phyloP scores from a whole-genome alignment of 2,113 vertebrate species.

The Eulemur macaco region DNA sequence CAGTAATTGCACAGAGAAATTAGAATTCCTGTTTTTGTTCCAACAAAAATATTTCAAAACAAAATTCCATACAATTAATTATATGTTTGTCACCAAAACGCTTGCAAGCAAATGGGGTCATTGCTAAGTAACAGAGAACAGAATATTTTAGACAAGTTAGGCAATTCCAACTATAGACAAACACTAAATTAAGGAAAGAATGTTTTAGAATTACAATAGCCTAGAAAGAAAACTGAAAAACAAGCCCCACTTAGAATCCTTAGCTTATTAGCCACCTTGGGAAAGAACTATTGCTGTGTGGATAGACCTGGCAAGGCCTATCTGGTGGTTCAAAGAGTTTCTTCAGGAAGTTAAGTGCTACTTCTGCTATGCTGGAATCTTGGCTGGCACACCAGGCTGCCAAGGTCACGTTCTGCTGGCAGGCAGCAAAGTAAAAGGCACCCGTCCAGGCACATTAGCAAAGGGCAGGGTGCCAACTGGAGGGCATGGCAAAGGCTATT shows the following conservation, averaged over 20 bases:
- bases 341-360: slow-evolving; percentile 29
- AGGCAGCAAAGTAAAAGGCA: neutral
- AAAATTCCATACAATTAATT: slow-evolving; percentile 57
- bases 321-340: neutral
- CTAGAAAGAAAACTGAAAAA: neutral
- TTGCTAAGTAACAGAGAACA: slow-evolving; percentile 37
- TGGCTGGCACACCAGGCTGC: neutral
- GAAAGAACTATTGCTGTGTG: neutral
- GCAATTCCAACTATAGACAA: slow-evolving; percentile 24
- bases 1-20: slow-evolving; percentile 54
- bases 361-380: neutral
- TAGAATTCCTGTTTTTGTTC: slow-evolving; percentile 49
- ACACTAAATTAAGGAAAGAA: slow-evolving; percentile 15
- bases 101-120: slow-evolving; percentile 56
- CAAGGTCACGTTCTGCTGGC: neutral
- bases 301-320: neutral
- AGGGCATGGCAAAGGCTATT: slow-evolving; percentile 23
- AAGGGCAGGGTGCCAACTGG: neutral
- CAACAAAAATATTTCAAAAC: slow-evolving; percentile 66
- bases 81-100: slow-evolving; percentile 50
- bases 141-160: slow-evolving; percentile 53
- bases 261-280: neutral
- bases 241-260: neutral
- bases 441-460: neutral
- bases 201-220: neutral